phyloP scores from a whole-genome alignment of 2,888 invertebrate species.

The Rosalia funebris region DNA sequence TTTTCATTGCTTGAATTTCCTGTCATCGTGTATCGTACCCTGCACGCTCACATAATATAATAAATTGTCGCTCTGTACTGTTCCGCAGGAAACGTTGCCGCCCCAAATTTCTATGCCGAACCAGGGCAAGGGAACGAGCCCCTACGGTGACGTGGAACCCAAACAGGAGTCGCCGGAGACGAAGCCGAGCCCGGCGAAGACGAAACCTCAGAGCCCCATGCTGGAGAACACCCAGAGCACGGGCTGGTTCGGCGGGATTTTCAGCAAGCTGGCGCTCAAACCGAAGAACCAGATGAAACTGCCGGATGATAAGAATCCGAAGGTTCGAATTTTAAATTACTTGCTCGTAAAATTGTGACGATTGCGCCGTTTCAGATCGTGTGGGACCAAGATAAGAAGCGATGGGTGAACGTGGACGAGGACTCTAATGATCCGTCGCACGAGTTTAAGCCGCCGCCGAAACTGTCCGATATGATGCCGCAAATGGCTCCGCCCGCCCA shows the following conservation, averaged over 20 bases:
- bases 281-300: constrained; percentile 95
- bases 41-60: constrained; percentile 49
- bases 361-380: constrained; percentile 75
- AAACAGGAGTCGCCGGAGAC: constrained; percentile 40
- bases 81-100: constrained; percentile 57
- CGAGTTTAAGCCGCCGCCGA: constrained; percentile 75
- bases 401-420: constrained; percentile 87
- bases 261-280: constrained; percentile 82
- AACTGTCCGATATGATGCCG: constrained; percentile 69
- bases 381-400: constrained; percentile 88
- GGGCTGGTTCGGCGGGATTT: constrained; percentile 89
- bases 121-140: constrained; percentile 58
- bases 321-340: constrained; percentile 70
- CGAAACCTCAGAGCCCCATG: constrained; percentile 42
- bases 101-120: constrained; percentile 71
- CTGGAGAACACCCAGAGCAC: constrained; percentile 53
- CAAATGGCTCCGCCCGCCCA: constrained; percentile 32
- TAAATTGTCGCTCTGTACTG: constrained; percentile 60
- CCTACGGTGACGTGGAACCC: constrained; percentile 36
- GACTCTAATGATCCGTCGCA: constrained; percentile 69
- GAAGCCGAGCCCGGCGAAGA: constrained; percentile 30
- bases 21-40: constrained; percentile 7
- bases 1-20: constrained; percentile 16
- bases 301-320: constrained; percentile 93
- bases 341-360: not conserved